Evolutionary conservation across 2,797 vertebrate species (phyloP).

Genomic region (Salarias fasciatus): DNA sequence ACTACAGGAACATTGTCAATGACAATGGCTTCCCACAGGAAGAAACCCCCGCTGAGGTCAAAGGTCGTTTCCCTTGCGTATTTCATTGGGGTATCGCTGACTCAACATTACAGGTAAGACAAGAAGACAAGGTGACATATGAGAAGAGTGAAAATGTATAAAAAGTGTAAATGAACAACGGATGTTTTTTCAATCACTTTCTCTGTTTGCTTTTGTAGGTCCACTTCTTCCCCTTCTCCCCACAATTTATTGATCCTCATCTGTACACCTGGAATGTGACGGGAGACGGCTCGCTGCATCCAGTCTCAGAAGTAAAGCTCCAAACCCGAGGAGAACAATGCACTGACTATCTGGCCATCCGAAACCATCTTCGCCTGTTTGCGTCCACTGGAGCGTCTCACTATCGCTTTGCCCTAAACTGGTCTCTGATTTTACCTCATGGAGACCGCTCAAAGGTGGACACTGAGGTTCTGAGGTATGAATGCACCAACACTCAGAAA

Average conservation of each 20-base stretch:
- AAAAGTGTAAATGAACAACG: neutral
- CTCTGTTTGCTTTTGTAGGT: slow-evolving; percentile 81
- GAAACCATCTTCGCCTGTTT: slow-evolving; percentile 85
- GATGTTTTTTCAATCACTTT: slow-evolving; percentile 1
- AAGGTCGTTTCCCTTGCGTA: slow-evolving; percentile 89
- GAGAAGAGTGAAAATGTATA: too few relatives aligned
- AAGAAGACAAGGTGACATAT: too few relatives aligned
- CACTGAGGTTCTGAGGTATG: slow-evolving; percentile 83
- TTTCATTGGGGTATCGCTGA: slow-evolving; percentile 96
- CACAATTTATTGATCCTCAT: slow-evolving; percentile 90
- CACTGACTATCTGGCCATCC: slow-evolving; percentile 91
- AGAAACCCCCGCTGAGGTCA: slow-evolving; percentile 63
- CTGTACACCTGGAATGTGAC: slow-evolving; percentile 95
- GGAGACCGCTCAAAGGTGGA: slow-evolving; percentile 85
- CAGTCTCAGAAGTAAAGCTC: slow-evolving; percentile 85
- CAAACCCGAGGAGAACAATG: slow-evolving; percentile 88
- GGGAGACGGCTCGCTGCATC: slow-evolving; percentile 85
- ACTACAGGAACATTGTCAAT: slow-evolving; percentile 86
- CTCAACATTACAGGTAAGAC: slow-evolving; percentile 89
- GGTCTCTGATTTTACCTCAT: slow-evolving; percentile 90
- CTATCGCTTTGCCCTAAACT: slow-evolving; percentile 94
- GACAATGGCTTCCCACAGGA: slow-evolving; percentile 87
- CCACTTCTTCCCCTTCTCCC: slow-evolving; percentile 86
- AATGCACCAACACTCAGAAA: slow-evolving; percentile 18
- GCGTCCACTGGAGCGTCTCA: slow-evolving; percentile 86